These are phyloP conservation scores for Drosophila emarginata DNA, from an alignment of 2,888 invertebrate genomes.

Conservation along the genomic window DNA sequence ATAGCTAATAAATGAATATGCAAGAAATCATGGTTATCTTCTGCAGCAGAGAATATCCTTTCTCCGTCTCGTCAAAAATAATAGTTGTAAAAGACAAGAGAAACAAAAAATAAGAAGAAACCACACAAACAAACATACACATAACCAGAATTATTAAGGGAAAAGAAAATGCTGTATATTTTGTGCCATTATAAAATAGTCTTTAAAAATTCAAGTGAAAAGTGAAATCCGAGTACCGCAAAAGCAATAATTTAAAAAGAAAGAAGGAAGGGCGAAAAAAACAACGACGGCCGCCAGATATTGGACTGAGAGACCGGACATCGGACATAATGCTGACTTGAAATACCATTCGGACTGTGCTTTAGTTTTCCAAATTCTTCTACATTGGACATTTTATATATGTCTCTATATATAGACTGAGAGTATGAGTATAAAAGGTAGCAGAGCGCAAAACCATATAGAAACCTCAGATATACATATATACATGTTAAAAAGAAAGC, in stretches of 20 bases:
- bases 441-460: neutral
- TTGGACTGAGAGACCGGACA: constrained; percentile 22
- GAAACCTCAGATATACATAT: constrained; percentile 12
- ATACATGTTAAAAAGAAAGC: constrained; percentile 24
- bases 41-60: constrained; percentile 21
- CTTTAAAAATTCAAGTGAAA: constrained; percentile 40
- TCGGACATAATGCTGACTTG: constrained; percentile 14
- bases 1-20: neutral
- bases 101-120: too few relatives aligned
- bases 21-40: constrained; percentile 42
- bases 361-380: neutral
- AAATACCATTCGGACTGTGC: neutral
- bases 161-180: constrained; percentile 66
- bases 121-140: constrained; percentile 2
- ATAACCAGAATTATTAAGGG: constrained; percentile 3
- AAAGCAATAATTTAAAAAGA: constrained; percentile 58
- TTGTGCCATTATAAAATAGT: constrained; percentile 73
- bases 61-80: neutral
- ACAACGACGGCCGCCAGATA: constrained; percentile 51
- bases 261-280: constrained; percentile 13
- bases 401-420: constrained; percentile 40
- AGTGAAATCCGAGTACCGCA: constrained; percentile 48
- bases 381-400: neutral
- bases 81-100: too few relatives aligned
- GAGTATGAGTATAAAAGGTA: constrained; percentile 2